A percentile compares a stretch with the other conserved stretches of the same genome.
These are phyloP conservation scores for Cliona cf. orientalis DNA, from an alignment of 37 sponge, comb jelly and placozoan species.

Conservation along the genomic window DNA sequence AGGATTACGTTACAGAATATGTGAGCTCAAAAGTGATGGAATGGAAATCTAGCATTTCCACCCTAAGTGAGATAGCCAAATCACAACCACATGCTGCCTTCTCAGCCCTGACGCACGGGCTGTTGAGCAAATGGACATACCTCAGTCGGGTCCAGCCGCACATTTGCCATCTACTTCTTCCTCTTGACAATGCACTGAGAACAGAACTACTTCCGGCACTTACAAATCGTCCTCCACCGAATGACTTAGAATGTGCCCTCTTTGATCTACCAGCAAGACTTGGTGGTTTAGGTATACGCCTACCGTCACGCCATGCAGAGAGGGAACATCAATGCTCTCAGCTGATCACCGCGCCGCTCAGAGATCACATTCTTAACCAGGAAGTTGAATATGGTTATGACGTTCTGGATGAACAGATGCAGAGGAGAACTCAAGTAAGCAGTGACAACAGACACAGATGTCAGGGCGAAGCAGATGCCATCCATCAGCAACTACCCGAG, in stretches of 20 bases:
- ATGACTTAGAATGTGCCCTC: neutral
- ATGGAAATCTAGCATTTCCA: neutral
- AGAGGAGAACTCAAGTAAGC: neutral
- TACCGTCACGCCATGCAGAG: neutral
- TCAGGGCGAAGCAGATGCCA: slow-evolving; percentile 18
- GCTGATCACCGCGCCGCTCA: neutral
- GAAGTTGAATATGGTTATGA: neutral
- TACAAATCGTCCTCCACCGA: neutral
- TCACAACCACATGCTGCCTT: slow-evolving; percentile 20
- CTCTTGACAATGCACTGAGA: neutral
- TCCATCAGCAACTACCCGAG: neutral
- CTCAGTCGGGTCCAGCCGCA: neutral
- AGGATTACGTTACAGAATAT: neutral
- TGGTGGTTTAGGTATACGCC: neutral
- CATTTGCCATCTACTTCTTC: slow-evolving; percentile 9
- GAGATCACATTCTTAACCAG: neutral
- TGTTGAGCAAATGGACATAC: neutral
- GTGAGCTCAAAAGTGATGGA: neutral
- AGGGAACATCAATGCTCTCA: neutral
- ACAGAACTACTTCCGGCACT: neutral
- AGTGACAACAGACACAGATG: neutral
- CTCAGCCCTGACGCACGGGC: too few species aligned
- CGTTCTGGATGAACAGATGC: neutral
- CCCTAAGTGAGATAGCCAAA: slow-evolving; percentile 9
- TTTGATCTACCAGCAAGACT: neutral